Base-by-base conservation (phyloP, 2,113 vertebrate species). In the Acrocephalus kingi region DNA sequence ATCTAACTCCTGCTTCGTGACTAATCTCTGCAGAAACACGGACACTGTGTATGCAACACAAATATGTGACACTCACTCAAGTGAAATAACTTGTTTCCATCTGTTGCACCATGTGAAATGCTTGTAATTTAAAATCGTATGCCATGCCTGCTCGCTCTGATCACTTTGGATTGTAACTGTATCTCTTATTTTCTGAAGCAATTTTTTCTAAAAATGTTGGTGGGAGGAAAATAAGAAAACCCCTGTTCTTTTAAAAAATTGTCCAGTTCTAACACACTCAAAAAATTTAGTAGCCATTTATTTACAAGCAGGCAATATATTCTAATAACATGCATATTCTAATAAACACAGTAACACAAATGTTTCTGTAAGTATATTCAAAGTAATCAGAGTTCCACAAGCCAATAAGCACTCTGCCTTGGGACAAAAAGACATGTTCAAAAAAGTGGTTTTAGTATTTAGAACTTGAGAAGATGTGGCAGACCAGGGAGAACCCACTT, bases 61-160 rank as follows among this genome's bases (percentile, higher is more conserved):
- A 84, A 90, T 27, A 61, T 4, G 11, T 59, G 73, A 76, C 72
- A 43, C n/a, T 28, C 24, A 35, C 35, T 78, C 22, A 19, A 91
- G 68, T 67, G 95, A 89, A 94, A 55, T 55, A 87, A 94, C 68
- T 92, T 55, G n/a, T 78, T 84, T 91, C 77, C 76, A 86, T 86
- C 73, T 94, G 83, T 35, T 90, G 64, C 45, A 52, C 72, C 64
- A 61, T 64, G 84, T 81, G 61, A 93, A 93, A 84, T 12, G 52
- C 45, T 71, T 63, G 74, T 52, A 35, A 71, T 89, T 89, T 56
- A 35, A 71, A 43, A 25, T 41, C 4, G 0, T 17, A 14, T 67
- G 48, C 41, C 82, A 72, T 18, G 39, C 41, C 46, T 71, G 64
- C 52, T 46, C 12, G 10, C 37, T 69, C 59, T 62, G 79, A 88